These are phyloP conservation scores for Tor tambroides DNA, from an alignment of 2,113 vertebrate species.

Conservation along the genomic window DNA sequence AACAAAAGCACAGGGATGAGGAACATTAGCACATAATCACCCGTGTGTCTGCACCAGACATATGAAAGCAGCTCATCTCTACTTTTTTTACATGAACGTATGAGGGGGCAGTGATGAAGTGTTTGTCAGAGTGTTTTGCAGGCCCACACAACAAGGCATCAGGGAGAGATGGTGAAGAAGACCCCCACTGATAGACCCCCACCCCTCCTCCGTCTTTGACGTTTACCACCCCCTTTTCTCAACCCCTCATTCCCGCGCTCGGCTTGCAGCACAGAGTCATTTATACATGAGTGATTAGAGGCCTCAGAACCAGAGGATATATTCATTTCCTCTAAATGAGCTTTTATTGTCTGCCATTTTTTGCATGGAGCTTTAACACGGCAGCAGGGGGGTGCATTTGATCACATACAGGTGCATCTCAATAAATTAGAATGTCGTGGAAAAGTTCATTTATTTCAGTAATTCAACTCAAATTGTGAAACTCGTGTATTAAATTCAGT, in stretches of 20 bases:
- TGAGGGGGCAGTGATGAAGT: slow-evolving; percentile 41
- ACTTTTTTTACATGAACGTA: slow-evolving; percentile 40
- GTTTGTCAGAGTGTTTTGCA: slow-evolving; percentile 38
- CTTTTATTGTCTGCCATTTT: slow-evolving; percentile 43
- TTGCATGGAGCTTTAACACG: background rate
- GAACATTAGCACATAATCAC: slow-evolving; percentile 59
- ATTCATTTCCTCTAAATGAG: slow-evolving; percentile 59
- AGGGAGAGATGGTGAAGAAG: slow-evolving; percentile 24
- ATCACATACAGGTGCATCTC: too few relatives aligned
- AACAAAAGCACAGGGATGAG: slow-evolving; percentile 51
- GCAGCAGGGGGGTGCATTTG: background rate
- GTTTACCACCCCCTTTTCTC: slow-evolving; percentile 35
- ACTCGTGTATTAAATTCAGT: too few relatives aligned
- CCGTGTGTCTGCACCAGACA: slow-evolving; percentile 43
- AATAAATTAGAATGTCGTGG: too few relatives aligned
- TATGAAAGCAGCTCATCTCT: slow-evolving; percentile 39
- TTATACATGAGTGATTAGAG: slow-evolving; percentile 57
- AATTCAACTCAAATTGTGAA: too few relatives aligned
- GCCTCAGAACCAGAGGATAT: slow-evolving; percentile 55
- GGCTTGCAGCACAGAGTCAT: slow-evolving; percentile 51
- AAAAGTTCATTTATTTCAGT: too few relatives aligned
- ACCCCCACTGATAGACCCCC: slow-evolving; percentile 33
- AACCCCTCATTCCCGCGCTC: slow-evolving; percentile 42
- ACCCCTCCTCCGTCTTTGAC: slow-evolving; percentile 38
- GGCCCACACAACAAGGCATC: slow-evolving; percentile 25